Percentiles rank a stretch among this genome's conserved stretches.
These are phyloP conservation scores for Nomia melanderi DNA, from an alignment of 1,140 invertebrate species.

Conservation along the genomic window DNA sequence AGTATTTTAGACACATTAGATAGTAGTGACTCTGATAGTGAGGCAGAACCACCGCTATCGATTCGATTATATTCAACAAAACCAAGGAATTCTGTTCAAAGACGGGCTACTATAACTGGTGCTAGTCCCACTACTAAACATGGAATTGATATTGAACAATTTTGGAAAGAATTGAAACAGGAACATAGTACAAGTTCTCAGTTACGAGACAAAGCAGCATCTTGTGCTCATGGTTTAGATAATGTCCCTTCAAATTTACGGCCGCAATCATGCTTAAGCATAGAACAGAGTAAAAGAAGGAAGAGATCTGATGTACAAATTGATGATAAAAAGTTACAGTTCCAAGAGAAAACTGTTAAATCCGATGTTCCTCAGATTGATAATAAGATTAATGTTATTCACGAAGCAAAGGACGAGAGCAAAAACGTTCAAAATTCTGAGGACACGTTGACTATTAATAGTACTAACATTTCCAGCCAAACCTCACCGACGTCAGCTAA, in stretches of 20 bases:
- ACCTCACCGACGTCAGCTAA: conserved; percentile 18
- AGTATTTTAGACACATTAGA: conserved; percentile 75
- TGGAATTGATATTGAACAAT: conserved; percentile 85
- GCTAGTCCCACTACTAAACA: conserved; percentile 87
- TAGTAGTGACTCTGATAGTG: conserved; percentile 75
- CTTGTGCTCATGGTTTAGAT: conserved; percentile 87
- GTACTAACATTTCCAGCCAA: conserved; percentile 39
- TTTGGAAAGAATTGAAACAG: conserved; percentile 86
- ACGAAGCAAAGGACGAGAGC: conserved; percentile 36
- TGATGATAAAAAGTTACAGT: conserved; percentile 72
- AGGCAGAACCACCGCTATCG: conserved; percentile 72
- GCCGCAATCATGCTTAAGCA: conserved; percentile 85
- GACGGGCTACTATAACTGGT: conserved; percentile 93
- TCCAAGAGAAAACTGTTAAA: conserved; percentile 70
- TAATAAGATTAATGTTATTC: conserved; percentile 32
- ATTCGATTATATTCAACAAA: conserved; percentile 87
- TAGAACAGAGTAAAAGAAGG: conserved; percentile 73
- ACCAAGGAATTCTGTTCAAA: conserved; percentile 87
- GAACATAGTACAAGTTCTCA: conserved; percentile 80
- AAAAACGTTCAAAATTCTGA: conserved; percentile 18
- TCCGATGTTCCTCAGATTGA: conserved; percentile 47
- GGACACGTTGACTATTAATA: conserved; percentile 22
- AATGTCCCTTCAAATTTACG: conserved; percentile 80
- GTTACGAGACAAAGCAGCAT: conserved; percentile 85
- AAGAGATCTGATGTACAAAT: conserved; percentile 64